Conservation (phyloP, 2,113 vertebrate species). For the Misgurnus mizolepis region DNA sequence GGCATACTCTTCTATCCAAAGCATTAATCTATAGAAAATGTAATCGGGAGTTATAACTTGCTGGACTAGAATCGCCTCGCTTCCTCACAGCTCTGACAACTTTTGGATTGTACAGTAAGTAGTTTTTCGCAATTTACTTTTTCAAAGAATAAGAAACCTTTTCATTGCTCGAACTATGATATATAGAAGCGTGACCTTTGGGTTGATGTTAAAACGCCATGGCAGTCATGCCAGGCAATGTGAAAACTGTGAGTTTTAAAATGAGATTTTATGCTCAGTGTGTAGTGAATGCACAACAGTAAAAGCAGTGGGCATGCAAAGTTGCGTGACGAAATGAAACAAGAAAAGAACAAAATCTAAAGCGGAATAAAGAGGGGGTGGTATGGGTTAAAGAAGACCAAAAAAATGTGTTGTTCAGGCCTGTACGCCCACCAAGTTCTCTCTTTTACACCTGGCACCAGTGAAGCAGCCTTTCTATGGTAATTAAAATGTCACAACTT, state of each 20-base stretch:
- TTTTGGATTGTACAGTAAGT: neutral
- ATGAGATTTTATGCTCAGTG: neutral
- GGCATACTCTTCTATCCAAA: too few species aligned
- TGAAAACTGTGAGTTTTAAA: neutral
- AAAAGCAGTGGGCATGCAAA: too few species aligned
- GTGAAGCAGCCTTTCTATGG: neutral
- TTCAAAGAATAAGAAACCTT: neutral
- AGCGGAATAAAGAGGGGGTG: neutral
- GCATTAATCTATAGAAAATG: neutral
- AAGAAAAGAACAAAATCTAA: neutral
- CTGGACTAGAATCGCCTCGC: neutral
- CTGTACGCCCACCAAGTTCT: conserved; percentile 8
- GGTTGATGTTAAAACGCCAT: neutral
- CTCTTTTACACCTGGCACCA: conserved; percentile 32
- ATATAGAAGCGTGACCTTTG: conserved; percentile 19
- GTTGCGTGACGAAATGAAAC: too few species aligned
- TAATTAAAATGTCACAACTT: conserved; percentile 73
- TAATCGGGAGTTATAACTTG: neutral
- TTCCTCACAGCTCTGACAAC: neutral
- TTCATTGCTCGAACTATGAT: neutral
- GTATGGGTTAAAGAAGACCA: neutral
- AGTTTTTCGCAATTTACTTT: neutral
- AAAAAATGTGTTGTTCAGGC: neutral
- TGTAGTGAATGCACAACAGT: too few species aligned
- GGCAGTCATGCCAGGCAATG: neutral